These are phyloP conservation scores for Drosophila leonis DNA, from an alignment of 2,888 invertebrate species.

Conservation along the genomic window DNA sequence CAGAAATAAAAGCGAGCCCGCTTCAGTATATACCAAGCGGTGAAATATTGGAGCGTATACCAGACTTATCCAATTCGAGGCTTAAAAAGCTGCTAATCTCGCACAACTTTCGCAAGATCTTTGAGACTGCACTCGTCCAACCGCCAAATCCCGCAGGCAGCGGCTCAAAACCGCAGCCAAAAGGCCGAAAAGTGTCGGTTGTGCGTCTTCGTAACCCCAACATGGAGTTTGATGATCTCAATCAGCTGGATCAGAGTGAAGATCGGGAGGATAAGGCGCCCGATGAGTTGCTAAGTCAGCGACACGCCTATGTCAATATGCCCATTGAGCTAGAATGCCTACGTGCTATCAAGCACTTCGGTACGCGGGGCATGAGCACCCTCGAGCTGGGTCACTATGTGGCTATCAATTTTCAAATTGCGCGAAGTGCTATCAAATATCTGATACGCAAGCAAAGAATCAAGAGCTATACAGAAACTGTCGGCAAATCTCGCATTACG, in stretches of 20 bases:
- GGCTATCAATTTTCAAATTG: slow-evolving; percentile 85
- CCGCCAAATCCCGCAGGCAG: slow-evolving; percentile 3
- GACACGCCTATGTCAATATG: slow-evolving; percentile 80
- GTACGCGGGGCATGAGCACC: slow-evolving; percentile 87
- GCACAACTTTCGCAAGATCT: slow-evolving; percentile 87
- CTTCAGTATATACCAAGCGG: slow-evolving; percentile 27
- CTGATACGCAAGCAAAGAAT: slow-evolving; percentile 84
- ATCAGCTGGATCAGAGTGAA: slow-evolving; percentile 57
- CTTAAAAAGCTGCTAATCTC: slow-evolving; percentile 76
- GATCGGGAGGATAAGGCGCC: slow-evolving; percentile 86
- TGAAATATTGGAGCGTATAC: slow-evolving; percentile 46
- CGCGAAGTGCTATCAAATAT: slow-evolving; percentile 86
- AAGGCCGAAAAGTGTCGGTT: slow-evolving; percentile 86
- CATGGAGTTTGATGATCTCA: slow-evolving; percentile 86
- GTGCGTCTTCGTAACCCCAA: slow-evolving; percentile 87
- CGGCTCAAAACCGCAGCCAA: slow-evolving; percentile 46
- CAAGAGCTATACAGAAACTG: slow-evolving; percentile 86
- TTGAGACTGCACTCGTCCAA: slow-evolving; percentile 84
- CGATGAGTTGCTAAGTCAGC: slow-evolving; percentile 79
- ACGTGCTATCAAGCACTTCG: slow-evolving; percentile 85
- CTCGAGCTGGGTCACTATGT: slow-evolving; percentile 84
- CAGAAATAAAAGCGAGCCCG: slow-evolving; percentile 80
- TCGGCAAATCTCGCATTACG: slow-evolving; percentile 87
- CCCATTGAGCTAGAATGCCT: slow-evolving; percentile 86
- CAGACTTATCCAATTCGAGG: slow-evolving; percentile 47